These are phyloP conservation scores for Picus viridis DNA, from an alignment of 2,797 vertebrate genomes.

Conservation along the genomic window DNA sequence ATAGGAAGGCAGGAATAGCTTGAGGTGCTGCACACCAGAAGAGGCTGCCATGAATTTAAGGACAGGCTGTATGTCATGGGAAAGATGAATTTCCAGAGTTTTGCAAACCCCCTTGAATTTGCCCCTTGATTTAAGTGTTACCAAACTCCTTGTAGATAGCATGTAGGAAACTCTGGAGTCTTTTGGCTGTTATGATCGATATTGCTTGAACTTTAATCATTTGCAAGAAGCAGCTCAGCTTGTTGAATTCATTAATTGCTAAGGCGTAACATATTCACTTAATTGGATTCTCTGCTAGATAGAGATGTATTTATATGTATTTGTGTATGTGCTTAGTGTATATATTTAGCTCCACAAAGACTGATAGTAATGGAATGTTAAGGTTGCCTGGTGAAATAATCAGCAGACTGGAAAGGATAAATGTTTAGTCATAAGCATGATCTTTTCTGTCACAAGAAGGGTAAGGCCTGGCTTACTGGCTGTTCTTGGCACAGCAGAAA, in stretches of 20 bases:
- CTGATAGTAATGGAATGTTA: conserved; percentile 43
- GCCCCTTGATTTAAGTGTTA: background rate
- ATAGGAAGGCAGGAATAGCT: background rate
- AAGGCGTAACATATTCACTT: conserved; percentile 59
- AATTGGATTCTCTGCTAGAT: conserved; percentile 68
- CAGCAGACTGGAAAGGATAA: conserved; percentile 45
- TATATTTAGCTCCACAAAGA: conserved; percentile 66
- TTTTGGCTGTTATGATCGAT: conserved; percentile 44
- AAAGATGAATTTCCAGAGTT: background rate
- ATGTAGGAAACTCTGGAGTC: background rate
- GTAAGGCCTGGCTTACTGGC: background rate
- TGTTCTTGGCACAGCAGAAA: conserved; percentile 20
- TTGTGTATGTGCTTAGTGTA: conserved; percentile 55
- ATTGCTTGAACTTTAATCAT: conserved; percentile 48
- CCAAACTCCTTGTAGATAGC: background rate
- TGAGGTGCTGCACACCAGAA: background rate
- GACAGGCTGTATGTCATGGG: background rate
- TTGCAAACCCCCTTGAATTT: conserved; percentile 24
- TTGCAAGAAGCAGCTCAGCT: conserved; percentile 43
- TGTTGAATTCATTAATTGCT: conserved; percentile 64
- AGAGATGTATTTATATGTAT: conserved; percentile 62
- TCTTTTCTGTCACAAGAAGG: background rate
- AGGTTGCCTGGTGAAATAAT: conserved; percentile 62
- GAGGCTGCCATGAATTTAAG: background rate
- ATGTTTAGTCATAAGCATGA: background rate